Evolutionary conservation across 1,140 invertebrate genomes (phyloP), one percentile per base, ranked within the genome.

Genomic region (Thaumetopoea pityocampa): DNA sequence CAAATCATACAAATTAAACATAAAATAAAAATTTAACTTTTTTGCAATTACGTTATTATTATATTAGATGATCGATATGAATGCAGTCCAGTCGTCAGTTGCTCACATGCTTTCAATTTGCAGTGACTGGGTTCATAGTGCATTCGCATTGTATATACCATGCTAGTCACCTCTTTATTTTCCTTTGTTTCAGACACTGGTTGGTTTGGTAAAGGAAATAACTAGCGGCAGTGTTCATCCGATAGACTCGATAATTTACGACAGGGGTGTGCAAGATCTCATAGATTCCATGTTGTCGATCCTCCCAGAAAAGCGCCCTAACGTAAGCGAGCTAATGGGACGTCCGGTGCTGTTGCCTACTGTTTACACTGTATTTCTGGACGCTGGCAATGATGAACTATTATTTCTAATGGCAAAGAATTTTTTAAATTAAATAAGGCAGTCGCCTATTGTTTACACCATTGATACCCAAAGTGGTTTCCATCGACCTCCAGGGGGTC

Each of bases 171-270:
- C 42, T 41, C 14, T 52, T 67, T 3, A 5, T 28, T 17, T 26
- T 82, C n/a, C n/a, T n/a, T n/a, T n/a, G n/a, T n/a, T 85, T 34
- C 62, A 86, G 80, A 80, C 78, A 17, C 45, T 86, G 32, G 74
- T 86, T 6, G 86, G 85, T 29, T 63, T 89, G 18, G 81, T 88
- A 0, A 81, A 85, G 19, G 81, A 81, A 18, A 88, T 89, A 42
- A 85, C 85, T 8, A 76, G 71, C 23, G 86, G 85, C 3, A 85
- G 69, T 34, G 80, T 85, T 1, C 79, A 81, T 52, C 71, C 81
- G 1, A 84, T 88, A 22, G 82, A 88, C 44, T 61, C 67, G 2
- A 59, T 37, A n/a, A 51, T 65, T 17, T 88, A 87, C 47, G 78
- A 85, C 9, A 47, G 78, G 55, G 74, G 84, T 27, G 68, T 88